phyloP scores from a whole-genome alignment of 2,113 vertebrate species.

The Laticauda colubrina region DNA sequence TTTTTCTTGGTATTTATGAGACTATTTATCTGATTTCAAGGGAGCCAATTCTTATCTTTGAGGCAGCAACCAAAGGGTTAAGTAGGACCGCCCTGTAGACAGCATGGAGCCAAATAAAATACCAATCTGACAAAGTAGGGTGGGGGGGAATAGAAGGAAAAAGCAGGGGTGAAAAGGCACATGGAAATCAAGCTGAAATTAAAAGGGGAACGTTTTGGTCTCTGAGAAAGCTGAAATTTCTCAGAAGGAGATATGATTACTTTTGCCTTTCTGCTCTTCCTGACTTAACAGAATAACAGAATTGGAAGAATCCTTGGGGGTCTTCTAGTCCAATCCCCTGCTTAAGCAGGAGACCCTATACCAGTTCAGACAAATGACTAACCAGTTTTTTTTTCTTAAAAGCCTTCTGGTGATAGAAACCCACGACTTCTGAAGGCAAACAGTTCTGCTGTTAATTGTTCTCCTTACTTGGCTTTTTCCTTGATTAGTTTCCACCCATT shows the following conservation, averaged over 20 bases:
- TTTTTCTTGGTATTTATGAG: conserved; percentile 71
- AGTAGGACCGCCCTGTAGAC: conserved; percentile 66
- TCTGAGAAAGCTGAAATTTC: neutral
- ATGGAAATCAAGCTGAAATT: conserved; percentile 19
- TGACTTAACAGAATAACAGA: neutral
- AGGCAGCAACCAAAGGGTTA: conserved; percentile 70
- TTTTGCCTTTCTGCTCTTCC: neutral
- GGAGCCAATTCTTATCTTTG: conserved; percentile 72
- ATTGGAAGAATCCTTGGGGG: neutral
- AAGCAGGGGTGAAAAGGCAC: neutral
- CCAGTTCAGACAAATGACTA: neutral
- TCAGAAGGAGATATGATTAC: accelerated
- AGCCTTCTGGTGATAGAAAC: neutral
- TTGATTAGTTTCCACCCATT: neutral
- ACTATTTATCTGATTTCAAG: conserved; percentile 74
- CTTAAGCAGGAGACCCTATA: neutral
- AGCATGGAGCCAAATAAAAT: conserved; percentile 75
- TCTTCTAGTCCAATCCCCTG: neutral
- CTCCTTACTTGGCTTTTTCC: neutral
- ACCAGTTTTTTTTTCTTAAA: neutral
- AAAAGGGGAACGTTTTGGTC: accelerated
- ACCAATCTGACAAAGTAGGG: conserved; percentile 63
- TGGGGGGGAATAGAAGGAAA: too few species aligned
- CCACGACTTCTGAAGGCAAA: neutral
- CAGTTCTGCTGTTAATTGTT: neutral